Evolutionary conservation across 2,888 invertebrate genomes (phyloP).

Genomic region (Coenonympha glycerion): DNA sequence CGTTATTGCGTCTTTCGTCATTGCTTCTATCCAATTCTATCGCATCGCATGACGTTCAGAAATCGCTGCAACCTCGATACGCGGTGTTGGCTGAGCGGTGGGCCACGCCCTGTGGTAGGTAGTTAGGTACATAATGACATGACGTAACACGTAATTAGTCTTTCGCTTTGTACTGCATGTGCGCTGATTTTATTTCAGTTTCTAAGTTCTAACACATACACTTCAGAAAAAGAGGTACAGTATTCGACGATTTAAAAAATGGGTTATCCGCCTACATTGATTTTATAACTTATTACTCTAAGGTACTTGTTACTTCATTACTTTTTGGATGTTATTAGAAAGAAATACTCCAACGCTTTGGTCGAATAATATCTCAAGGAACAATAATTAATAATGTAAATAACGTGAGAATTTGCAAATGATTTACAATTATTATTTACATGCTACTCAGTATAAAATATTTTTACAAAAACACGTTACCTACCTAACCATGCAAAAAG

Average conservation of each 20-base stretch:
- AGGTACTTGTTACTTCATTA: too few relatives aligned
- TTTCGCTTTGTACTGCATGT: neutral
- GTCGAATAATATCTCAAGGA: neutral
- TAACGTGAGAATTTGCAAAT: constrained; percentile 5
- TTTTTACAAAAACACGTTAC: constrained; percentile 19
- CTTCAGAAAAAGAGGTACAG: too few relatives aligned
- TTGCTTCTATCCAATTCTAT: too few relatives aligned
- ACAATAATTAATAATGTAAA: neutral
- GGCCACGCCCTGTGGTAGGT: constrained; percentile 28
- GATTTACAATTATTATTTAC: too few relatives aligned
- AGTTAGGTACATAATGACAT: constrained; percentile 15
- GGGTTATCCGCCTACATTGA: too few relatives aligned
- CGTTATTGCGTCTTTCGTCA: too few relatives aligned
- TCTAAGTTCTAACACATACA: too few relatives aligned
- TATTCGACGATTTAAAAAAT: too few relatives aligned
- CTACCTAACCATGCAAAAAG: constrained; percentile 24
- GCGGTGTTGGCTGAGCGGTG: constrained; percentile 25
- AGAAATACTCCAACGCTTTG: too few relatives aligned
- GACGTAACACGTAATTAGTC: constrained; percentile 21
- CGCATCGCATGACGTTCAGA: neutral
- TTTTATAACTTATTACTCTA: too few relatives aligned
- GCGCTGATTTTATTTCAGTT: neutral
- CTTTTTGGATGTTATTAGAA: too few relatives aligned
- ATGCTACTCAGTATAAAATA: constrained; percentile 6
- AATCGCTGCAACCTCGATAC: constrained; percentile 49